These are phyloP conservation scores for Argynnis bischoffii DNA, from an alignment of 2,888 invertebrate species.

Conservation along the genomic window DNA sequence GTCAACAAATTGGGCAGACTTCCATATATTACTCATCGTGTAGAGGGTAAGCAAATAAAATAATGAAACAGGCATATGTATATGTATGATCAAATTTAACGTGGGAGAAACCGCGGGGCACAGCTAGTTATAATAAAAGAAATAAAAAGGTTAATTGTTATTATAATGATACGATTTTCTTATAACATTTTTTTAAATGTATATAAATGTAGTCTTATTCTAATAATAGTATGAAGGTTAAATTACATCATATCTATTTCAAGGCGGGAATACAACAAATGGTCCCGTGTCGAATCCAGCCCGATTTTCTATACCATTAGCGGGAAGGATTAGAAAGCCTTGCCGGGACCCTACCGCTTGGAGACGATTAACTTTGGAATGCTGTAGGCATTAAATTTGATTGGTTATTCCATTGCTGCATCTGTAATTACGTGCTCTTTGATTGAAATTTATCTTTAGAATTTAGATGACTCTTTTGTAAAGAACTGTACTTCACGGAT, in stretches of 20 bases:
- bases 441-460: conserved; percentile 49
- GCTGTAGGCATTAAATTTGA: conserved; percentile 53
- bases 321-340: conserved; percentile 43
- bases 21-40: no score
- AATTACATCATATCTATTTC: conserved; percentile 47
- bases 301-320: conserved; percentile 53
- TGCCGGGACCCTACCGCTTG: conserved; percentile 40
- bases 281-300: conserved; percentile 53
- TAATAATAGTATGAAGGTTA: conserved; percentile 28
- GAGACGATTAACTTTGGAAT: conserved; percentile 53
- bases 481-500: neutral
- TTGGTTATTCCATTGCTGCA: conserved; percentile 44
- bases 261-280: conserved; percentile 54
- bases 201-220: no score
- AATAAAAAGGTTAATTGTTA: no score
- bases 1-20: no score
- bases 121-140: no score
- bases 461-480: conserved; percentile 34
- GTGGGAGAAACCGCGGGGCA: no score
- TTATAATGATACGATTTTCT: no score
- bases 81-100: no score
- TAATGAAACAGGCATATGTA: no score
- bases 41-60: no score
- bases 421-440: conserved; percentile 53
- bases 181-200: no score